phyloP scores from a whole-genome alignment of 35 echinoderm and acorn worm genomes.

The Hemicentrotus pulcherrimus region DNA sequence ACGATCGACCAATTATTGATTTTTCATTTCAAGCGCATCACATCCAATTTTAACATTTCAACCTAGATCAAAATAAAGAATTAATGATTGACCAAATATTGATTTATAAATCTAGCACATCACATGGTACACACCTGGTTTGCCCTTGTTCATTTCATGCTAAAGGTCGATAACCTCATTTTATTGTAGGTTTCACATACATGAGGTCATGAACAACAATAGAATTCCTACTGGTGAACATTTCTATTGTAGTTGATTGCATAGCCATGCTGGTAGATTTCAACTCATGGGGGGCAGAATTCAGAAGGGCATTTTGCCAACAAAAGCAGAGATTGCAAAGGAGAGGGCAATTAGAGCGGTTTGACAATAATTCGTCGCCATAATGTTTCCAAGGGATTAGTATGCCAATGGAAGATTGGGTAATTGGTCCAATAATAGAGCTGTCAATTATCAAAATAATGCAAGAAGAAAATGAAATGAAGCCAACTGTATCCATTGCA shows the following conservation, averaged over 20 bases:
- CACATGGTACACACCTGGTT: not conserved
- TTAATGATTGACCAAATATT: conserved; percentile 11
- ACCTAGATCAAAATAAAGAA: not conserved
- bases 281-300: not conserved
- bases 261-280: not conserved
- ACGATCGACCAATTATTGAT: not conserved
- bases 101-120: not conserved
- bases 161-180: not conserved
- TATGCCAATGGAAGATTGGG: too few relatives aligned
- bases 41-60: not conserved
- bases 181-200: not conserved
- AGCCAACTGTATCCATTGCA: too few relatives aligned
- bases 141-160: not conserved
- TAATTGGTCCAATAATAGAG: too few relatives aligned
- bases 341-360: too few relatives aligned
- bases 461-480: too few relatives aligned
- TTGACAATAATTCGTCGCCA: too few relatives aligned
- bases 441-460: too few relatives aligned
- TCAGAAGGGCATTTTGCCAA: not conserved
- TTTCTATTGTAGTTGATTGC: not conserved
- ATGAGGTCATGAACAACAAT: not conserved
- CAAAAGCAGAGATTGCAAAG: not conserved
- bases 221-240: not conserved
- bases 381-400: too few relatives aligned
- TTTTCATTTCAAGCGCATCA: not conserved